Percentiles rank a stretch among this genome's conserved stretches.
Evolutionary conservation across 2,888 invertebrate genomes (phyloP).

Genomic region (Epinotia brunnichana): DNA sequence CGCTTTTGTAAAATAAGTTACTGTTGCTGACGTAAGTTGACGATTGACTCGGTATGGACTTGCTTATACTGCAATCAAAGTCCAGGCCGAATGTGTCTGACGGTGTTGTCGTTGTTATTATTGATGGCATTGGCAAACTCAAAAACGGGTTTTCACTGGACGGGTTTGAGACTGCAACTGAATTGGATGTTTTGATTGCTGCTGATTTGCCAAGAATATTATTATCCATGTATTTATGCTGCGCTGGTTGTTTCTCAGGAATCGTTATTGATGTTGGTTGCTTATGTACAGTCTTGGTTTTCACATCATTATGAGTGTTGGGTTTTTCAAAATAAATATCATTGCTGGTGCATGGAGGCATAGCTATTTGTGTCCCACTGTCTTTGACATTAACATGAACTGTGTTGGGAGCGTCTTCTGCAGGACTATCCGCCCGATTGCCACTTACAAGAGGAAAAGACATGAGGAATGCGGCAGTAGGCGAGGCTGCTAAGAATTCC

Average conservation of each 20-base stretch:
- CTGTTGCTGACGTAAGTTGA: constrained; percentile 62
- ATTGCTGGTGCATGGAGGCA: constrained; percentile 54
- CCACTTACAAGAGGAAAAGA: constrained; percentile 89
- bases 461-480: constrained; percentile 90
- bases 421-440: constrained; percentile 79
- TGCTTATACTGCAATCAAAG: constrained; percentile 73
- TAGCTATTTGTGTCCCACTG: constrained; percentile 47
- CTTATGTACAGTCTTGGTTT: constrained; percentile 56
- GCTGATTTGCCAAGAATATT: constrained; percentile 55
- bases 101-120: constrained; percentile 65
- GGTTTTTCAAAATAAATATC: constrained; percentile 63
- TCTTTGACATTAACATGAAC: constrained; percentile 55
- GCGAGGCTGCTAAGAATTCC: constrained; percentile 84
- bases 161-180: constrained; percentile 53
- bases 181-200: constrained; percentile 56
- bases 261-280: constrained; percentile 47
- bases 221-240: constrained; percentile 60
- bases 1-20: constrained; percentile 76
- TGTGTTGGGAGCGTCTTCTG: constrained; percentile 66
- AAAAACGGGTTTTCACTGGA: constrained; percentile 75
- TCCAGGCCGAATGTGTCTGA: constrained; percentile 72
- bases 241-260: constrained; percentile 58
- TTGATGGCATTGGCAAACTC: constrained; percentile 70
- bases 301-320: constrained; percentile 51
- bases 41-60: constrained; percentile 65